Evolutionary conservation across 2,113 vertebrate genomes (phyloP).

Genomic region (Pterocles gutturalis): DNA sequence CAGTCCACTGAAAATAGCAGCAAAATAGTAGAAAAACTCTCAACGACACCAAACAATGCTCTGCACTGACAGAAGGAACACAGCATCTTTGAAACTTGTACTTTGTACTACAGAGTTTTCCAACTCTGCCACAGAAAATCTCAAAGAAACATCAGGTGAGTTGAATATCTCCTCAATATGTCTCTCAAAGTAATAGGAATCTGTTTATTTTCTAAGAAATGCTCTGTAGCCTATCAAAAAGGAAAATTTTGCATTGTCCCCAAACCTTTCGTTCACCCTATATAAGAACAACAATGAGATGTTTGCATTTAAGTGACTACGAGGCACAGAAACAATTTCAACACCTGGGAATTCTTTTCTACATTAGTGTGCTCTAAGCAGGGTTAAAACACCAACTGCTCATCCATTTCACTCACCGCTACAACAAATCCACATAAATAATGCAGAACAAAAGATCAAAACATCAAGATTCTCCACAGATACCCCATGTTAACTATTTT

Average conservation of each 20-base stretch:
- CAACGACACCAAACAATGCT: not conserved
- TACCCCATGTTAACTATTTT: not conserved
- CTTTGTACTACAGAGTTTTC: not conserved
- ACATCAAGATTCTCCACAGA: not conserved
- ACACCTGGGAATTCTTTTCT: accelerated
- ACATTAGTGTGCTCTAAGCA: not conserved
- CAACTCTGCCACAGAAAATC: not conserved
- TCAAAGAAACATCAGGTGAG: not conserved
- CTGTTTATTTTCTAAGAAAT: not conserved
- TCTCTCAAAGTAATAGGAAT: not conserved
- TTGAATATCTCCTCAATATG: not conserved
- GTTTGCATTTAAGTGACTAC: not conserved
- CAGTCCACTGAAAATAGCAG: not conserved
- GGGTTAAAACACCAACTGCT: not conserved
- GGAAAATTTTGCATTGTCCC: not conserved
- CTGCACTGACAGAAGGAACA: not conserved
- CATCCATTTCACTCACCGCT: not conserved
- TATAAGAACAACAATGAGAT: not conserved
- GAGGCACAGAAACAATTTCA: not conserved
- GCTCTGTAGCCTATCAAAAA: not conserved
- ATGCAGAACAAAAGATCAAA: not conserved
- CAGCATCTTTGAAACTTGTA: not conserved
- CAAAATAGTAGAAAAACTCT: not conserved
- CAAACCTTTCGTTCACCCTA: not conserved
- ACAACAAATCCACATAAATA: not conserved